Conservation (phyloP, 2,797 vertebrate genomes). For the Spinus pinus region DNA sequence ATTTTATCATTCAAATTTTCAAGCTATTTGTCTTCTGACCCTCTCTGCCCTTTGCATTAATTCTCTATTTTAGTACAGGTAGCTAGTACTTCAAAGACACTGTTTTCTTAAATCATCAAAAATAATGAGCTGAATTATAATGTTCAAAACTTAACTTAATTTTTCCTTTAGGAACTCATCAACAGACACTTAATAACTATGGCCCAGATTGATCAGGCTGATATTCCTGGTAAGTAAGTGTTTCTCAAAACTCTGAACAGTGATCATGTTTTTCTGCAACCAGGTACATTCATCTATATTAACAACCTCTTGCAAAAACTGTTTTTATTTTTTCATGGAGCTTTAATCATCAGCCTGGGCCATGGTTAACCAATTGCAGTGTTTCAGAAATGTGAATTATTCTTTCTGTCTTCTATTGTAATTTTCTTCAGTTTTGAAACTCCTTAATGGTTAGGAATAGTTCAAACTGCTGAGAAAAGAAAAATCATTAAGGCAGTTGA, state of each 20-base stretch:
- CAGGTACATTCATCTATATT: neutral
- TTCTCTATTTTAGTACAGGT: neutral
- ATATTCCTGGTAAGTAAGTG: conserved; percentile 89
- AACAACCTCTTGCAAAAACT: neutral
- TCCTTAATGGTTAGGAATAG: neutral
- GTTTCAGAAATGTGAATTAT: neutral
- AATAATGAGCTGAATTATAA: neutral
- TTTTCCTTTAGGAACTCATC: conserved; percentile 89
- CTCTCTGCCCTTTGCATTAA: neutral
- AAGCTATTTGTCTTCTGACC: neutral
- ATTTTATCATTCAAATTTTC: neutral
- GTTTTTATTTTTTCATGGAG: neutral
- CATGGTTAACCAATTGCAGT: neutral
- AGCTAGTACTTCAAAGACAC: neutral
- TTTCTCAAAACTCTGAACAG: neutral
- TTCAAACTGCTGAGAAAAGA: neutral
- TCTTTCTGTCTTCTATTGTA: neutral
- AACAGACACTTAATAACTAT: conserved; percentile 99
- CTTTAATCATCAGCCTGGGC: neutral
- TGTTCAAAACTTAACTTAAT: conserved; percentile 12
- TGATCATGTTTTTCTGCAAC: neutral
- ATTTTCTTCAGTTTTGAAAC: neutral
- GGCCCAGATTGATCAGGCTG: conserved; percentile 98
- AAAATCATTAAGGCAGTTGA: neutral
- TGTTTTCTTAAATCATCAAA: neutral